Conservation (phyloP, 1,140 invertebrate genomes). For the Drosophila arizonae region DNA sequence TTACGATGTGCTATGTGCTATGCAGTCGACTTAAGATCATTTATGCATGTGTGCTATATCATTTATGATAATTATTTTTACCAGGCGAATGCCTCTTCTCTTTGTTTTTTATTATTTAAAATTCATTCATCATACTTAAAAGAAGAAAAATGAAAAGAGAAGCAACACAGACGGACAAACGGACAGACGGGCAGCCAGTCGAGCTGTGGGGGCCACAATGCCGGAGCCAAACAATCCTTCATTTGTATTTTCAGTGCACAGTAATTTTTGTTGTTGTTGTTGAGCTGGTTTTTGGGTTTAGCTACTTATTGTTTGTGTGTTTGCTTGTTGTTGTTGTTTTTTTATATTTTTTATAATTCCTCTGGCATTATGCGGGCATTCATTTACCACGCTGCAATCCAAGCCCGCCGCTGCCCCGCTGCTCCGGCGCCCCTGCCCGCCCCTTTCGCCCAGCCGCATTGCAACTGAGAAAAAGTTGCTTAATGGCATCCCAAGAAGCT, state of each 20-base stretch:
- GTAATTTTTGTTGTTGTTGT: constrained; percentile 38
- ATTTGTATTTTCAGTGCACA: constrained; percentile 65
- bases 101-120: constrained; percentile 65
- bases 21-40: constrained; percentile 2
- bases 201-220: constrained; percentile 11
- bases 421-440: not conserved
- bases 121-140: constrained; percentile 78
- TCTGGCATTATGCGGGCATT: constrained; percentile 49
- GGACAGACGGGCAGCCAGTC: not conserved
- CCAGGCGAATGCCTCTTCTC: not conserved
- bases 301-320: constrained; percentile 39
- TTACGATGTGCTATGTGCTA: not conserved
- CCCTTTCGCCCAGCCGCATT: constrained; percentile 2
- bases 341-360: constrained; percentile 39
- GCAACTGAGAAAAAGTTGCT: constrained; percentile 32
- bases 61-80: constrained; percentile 39
- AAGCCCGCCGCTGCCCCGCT: too few species aligned
- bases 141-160: constrained; percentile 19
- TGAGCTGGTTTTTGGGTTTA: constrained; percentile 35
- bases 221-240: constrained; percentile 59
- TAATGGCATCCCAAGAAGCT: constrained; percentile 41
- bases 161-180: constrained; percentile 14
- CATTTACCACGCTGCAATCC: constrained; percentile 23
- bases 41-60: constrained; percentile 42
- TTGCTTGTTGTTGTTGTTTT: not conserved